phyloP scores from a whole-genome alignment of 2,113 vertebrate species.

The Opisthocomus hoazin region DNA sequence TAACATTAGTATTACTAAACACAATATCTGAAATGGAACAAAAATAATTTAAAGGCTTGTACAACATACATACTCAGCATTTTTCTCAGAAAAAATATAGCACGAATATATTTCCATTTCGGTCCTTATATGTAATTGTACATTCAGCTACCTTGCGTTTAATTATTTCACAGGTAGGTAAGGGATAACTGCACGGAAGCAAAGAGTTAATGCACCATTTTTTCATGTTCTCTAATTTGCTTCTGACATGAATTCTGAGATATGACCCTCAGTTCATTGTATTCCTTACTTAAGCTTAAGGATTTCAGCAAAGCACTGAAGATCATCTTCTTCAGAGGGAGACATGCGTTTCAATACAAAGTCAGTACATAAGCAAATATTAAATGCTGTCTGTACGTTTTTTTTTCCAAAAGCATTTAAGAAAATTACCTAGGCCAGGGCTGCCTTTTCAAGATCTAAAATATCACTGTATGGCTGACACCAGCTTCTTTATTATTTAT shows the following conservation, averaged over 20 bases:
- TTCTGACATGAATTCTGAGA: neutral
- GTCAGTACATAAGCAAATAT: neutral
- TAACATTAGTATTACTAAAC: neutral
- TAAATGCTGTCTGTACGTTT: neutral
- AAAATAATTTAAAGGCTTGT: neutral
- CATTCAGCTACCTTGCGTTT: neutral
- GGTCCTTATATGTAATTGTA: neutral
- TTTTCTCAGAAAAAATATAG: neutral
- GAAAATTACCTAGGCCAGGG: neutral
- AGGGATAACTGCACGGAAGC: neutral
- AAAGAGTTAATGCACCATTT: neutral
- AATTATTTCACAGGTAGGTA: neutral
- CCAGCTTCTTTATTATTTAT: neutral
- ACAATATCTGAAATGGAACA: neutral
- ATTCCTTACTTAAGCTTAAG: neutral
- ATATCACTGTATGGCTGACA: neutral
- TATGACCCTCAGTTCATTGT: neutral
- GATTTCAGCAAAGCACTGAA: neutral
- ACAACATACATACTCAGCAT: neutral
- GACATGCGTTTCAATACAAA: neutral
- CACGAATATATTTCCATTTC: neutral
- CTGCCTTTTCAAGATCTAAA: neutral
- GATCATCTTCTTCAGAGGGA: neutral
- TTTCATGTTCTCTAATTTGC: neutral
- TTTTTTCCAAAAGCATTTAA: neutral